These are phyloP conservation scores for Siniperca knerii DNA, from an alignment of 2,113 vertebrate species.

Conservation along the genomic window DNA sequence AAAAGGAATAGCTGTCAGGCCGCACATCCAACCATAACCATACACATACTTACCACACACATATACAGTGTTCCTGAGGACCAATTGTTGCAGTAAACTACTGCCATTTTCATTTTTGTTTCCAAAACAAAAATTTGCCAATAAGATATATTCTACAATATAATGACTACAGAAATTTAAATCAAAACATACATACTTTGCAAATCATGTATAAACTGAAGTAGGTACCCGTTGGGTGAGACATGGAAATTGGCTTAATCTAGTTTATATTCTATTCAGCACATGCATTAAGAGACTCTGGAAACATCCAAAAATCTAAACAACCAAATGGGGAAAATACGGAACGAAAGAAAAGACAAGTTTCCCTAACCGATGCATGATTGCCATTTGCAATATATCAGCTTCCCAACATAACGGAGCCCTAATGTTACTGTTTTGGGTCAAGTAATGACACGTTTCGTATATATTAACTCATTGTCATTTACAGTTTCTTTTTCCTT, in stretches of 20 bases:
- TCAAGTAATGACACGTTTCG: conserved; percentile 79
- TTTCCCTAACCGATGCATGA: conserved; percentile 80
- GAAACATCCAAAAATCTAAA: conserved; percentile 72
- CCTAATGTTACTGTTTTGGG: conserved; percentile 81
- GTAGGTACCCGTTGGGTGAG: conserved; percentile 62
- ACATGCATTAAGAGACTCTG: conserved; percentile 82
- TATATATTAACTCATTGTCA: conserved; percentile 77
- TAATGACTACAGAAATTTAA: conserved; percentile 77
- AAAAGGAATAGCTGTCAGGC: conserved; percentile 64
- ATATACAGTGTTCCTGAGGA: conserved; percentile 83
- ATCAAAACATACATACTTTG: conserved; percentile 81
- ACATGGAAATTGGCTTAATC: conserved; percentile 68
- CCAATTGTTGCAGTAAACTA: conserved; percentile 76
- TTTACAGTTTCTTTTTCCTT: conserved; percentile 68
- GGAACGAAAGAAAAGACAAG: conserved; percentile 57
- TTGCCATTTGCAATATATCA: conserved; percentile 86
- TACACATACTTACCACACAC: conserved; percentile 66
- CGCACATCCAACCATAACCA: conserved; percentile 59
- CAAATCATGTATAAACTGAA: conserved; percentile 78
- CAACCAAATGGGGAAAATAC: conserved; percentile 60
- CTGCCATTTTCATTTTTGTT: conserved; percentile 75
- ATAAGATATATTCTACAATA: conserved; percentile 80
- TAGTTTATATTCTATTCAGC: conserved; percentile 77
- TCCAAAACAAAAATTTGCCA: conserved; percentile 75
- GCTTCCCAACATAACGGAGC: conserved; percentile 76